Conservation (phyloP, 30 jellyfish, hydroid and myxozoan genomes). For the Sanderia malayensis region DNA sequence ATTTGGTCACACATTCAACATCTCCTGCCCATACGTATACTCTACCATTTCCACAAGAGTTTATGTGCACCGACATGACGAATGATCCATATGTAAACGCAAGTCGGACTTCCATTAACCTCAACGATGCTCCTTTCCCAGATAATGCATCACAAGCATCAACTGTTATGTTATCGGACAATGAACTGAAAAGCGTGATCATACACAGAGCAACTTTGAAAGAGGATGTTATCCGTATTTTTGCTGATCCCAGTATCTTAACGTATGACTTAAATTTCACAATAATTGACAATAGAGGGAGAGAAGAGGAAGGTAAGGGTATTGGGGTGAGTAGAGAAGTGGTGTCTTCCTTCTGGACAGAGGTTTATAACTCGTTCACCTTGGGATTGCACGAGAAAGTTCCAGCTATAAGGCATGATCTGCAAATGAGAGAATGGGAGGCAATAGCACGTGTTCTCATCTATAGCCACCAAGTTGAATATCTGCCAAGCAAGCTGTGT, state of each 20-base stretch:
- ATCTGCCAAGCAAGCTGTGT: neutral
- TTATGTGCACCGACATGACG: no score
- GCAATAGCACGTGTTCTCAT: constrained; percentile 12
- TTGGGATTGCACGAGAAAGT: constrained; percentile 3
- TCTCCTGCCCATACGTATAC: no score
- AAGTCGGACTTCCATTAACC: neutral
- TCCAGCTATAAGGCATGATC: constrained; percentile 14
- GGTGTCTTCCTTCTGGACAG: constrained; percentile 10
- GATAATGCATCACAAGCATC: neutral
- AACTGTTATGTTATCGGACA: neutral
- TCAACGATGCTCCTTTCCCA: neutral
- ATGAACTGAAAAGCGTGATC: neutral
- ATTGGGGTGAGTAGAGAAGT: constrained; percentile 21
- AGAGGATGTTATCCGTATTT: neutral
- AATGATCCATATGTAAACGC: neutral
- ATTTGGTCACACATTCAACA: neutral
- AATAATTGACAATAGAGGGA: neutral
- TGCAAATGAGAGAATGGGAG: constrained; percentile 4
- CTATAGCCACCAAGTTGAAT: neutral
- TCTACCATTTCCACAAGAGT: no score
- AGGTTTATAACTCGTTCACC: neutral
- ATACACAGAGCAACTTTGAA: neutral
- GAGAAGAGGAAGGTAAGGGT: constrained; percentile 12
- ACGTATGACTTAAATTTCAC: neutral
- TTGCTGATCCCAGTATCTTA: neutral